Conservation (phyloP, 2,113 vertebrate genomes). For the Limnothrissa miodon region DNA sequence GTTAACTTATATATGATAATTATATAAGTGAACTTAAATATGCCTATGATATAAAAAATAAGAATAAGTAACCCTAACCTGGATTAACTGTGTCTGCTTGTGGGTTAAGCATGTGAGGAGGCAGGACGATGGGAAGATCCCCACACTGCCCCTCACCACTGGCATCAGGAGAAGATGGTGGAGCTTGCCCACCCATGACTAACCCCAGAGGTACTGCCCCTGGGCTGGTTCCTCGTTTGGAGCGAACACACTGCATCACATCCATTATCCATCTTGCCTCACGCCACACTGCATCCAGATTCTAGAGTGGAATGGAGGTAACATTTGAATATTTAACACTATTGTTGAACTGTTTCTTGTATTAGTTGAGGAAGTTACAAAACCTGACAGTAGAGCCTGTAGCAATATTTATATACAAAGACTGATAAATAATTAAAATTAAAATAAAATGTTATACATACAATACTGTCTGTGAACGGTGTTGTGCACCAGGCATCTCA, state of each 20-base stretch:
- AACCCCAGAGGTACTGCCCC: constrained; percentile 67
- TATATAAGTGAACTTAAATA: too few species aligned
- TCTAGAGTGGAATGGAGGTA: constrained; percentile 43
- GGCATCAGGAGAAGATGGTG: constrained; percentile 49
- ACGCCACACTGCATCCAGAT: constrained; percentile 67
- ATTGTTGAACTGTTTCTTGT: neutral
- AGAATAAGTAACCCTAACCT: neutral
- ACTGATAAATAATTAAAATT: neutral
- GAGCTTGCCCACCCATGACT: constrained; percentile 67
- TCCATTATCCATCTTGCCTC: constrained; percentile 75
- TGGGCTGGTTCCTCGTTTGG: constrained; percentile 66
- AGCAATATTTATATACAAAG: neutral
- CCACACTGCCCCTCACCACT: constrained; percentile 52
- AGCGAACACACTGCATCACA: constrained; percentile 70
- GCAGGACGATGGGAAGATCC: constrained; percentile 49
- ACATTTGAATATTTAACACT: neutral
- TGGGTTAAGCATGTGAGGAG: constrained; percentile 43
- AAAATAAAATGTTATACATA: neutral
- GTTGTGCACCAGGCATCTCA: constrained; percentile 36
- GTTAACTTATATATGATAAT: neutral
- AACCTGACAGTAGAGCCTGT: neutral
- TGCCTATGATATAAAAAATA: neutral
- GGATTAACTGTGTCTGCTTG: constrained; percentile 53
- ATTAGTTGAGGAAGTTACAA: neutral
- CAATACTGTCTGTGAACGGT: neutral